Evolutionary conservation across 2,888 invertebrate genomes (phyloP), one percentile per base, ranked within the genome.

Genomic region (Hofmannophila pseudospretella): DNA sequence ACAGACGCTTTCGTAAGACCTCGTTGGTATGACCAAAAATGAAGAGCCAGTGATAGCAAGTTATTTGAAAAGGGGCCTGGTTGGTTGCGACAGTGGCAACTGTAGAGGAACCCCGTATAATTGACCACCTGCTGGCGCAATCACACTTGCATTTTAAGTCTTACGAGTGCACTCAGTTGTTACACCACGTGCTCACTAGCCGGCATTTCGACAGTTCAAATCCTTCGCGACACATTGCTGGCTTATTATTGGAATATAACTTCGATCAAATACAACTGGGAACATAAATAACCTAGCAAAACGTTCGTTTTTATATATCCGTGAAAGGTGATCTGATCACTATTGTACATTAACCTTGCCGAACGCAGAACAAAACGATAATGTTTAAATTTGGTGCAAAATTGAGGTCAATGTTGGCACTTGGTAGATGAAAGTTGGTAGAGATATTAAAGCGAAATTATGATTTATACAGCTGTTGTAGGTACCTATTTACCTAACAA

Each of bases 391-490:
- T 49, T 45, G 34, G 41, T 42, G 22, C 25, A n/a, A 53, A 51
- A 73, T 71, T 54, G 57, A 62, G 73, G 76, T 58, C 73, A 67
- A 59, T 59, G 60, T 57, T 45, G 31, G 13, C 34, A 22, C 29
- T 39, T 44, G 39, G 41, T 45, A 47, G 56, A 64, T 56, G 63
- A 70, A 71, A 70, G 66, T 63, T 54, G 54, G 56, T 49, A 36
- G 41, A 39, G 38, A 43, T 42, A 46, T 43, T 25, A 20, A 7
- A 49, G 49, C 52, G 54, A 57, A 56, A 58, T 47, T 54, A 47
- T 54, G 51, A 23, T 23, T 23, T 23, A 23, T 23, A n/a, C n/a
- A n/a, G n/a, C 23, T 23, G n/a, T n/a, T 23, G n/a, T n/a, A n/a
- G n/a, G n/a, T n/a, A n/a, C n/a, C n/a, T n/a, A n/a, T n/a, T n/a